Evolutionary conservation across 2,888 invertebrate species (phyloP).

Genomic region (Patella pellucida): DNA sequence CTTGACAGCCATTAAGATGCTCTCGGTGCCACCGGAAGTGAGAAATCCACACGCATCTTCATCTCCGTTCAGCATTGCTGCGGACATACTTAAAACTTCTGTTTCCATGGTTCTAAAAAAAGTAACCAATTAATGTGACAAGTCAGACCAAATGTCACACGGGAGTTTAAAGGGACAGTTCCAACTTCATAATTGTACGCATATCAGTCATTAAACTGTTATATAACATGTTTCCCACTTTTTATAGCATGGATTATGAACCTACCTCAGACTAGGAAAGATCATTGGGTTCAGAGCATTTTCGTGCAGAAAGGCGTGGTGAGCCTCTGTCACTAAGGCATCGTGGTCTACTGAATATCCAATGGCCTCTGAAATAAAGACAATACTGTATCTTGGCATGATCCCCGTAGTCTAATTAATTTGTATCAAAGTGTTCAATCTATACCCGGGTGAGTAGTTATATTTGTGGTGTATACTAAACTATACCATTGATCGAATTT

Average conservation of each 20-base stretch:
- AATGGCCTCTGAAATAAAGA: constrained; percentile 53
- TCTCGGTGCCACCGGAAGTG: constrained; percentile 69
- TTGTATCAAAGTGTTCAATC: too few species aligned
- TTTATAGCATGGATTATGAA: not conserved
- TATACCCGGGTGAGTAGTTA: too few species aligned
- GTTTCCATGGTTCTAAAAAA: constrained; percentile 63
- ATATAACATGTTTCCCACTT: too few species aligned
- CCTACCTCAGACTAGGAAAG: constrained; percentile 63
- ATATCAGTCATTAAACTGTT: not conserved
- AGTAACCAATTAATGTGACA: not conserved
- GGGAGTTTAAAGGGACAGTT: not conserved
- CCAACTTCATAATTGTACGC: not conserved
- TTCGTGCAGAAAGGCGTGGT: constrained; percentile 66
- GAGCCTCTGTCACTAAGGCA: constrained; percentile 53
- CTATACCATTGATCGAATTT: too few species aligned
- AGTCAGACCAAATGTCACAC: not conserved
- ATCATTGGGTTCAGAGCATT: constrained; percentile 67
- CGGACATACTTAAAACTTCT: constrained; percentile 65
- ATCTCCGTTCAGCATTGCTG: constrained; percentile 64
- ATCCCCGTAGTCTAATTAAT: too few species aligned
- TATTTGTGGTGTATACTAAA: too few species aligned
- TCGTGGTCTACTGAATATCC: constrained; percentile 62
- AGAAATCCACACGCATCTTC: constrained; percentile 59
- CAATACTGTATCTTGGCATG: too few species aligned
- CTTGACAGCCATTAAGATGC: constrained; percentile 68